Percentiles rank a stretch among this genome's conserved stretches.
Conservation (phyloP, 2,888 invertebrate genomes). For the Hypselothyrea guttata region DNA sequence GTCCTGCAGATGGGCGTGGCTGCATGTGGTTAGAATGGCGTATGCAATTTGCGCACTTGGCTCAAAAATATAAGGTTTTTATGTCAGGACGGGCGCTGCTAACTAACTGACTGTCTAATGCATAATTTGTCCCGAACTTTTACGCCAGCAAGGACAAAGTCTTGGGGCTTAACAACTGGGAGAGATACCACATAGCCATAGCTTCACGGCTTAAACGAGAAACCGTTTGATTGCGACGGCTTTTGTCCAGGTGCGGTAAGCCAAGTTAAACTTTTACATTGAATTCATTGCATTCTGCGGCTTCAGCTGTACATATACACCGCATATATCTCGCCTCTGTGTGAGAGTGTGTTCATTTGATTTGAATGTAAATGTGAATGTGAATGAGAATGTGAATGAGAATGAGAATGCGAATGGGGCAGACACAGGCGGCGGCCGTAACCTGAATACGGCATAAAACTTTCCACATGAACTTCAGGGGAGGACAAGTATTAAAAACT, state of each 20-base stretch:
- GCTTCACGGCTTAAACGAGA: constrained; percentile 15
- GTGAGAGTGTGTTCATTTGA: constrained; percentile 74
- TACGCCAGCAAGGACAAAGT: constrained; percentile 35
- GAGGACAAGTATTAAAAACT: constrained; percentile 46
- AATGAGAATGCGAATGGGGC: too few relatives aligned
- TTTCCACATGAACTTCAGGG: constrained; percentile 63
- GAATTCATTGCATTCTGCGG: constrained; percentile 76
- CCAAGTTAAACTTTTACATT: constrained; percentile 60
- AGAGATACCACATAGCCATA: constrained; percentile 5
- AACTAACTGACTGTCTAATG: constrained; percentile 72
- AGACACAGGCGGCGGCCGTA: constrained; percentile 19
- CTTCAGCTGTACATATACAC: too few relatives aligned
- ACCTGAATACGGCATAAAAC: constrained; percentile 64
- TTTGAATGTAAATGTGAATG: constrained; percentile 56
- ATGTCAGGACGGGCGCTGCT: constrained; percentile 28
- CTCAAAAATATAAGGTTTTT: constrained; percentile 36
- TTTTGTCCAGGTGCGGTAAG: constrained; percentile 51
- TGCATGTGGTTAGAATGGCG: constrained; percentile 7
- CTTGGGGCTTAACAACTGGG: constrained; percentile 35
- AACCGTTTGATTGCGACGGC: constrained; percentile 44
- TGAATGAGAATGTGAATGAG: constrained; percentile 50
- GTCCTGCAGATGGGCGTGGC: constrained; percentile 1
- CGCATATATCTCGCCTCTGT: too few relatives aligned
- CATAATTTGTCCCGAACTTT: constrained; percentile 76
- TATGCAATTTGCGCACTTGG: constrained; percentile 43